A percentile compares a stretch with the other conserved stretches of the same genome.
Evolutionary conservation across 2,888 invertebrate species (phyloP).

Genomic region (Cosmorhoe ocellata): DNA sequence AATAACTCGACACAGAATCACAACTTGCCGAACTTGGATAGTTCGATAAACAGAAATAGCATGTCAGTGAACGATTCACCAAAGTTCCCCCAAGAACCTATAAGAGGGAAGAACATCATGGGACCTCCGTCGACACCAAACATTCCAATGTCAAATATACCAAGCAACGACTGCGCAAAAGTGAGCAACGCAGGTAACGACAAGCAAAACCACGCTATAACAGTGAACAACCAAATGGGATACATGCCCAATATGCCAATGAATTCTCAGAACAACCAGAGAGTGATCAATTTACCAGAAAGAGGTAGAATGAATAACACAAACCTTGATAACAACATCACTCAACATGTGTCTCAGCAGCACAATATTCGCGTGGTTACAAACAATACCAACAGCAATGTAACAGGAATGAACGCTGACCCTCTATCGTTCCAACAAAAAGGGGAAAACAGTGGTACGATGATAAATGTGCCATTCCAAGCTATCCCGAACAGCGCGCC

Average conservation of each 20-base stretch:
- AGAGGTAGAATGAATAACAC: constrained; percentile 65
- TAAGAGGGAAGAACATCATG: constrained; percentile 73
- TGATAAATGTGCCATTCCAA: constrained; percentile 79
- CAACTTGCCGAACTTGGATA: constrained; percentile 60
- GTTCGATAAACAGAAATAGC: constrained; percentile 60
- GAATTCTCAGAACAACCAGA: constrained; percentile 67
- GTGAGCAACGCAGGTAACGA: constrained; percentile 65
- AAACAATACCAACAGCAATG: constrained; percentile 63
- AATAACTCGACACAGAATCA: constrained; percentile 61
- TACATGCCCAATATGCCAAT: constrained; percentile 77
- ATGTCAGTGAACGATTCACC: constrained; percentile 62
- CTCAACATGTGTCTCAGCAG: constrained; percentile 71
- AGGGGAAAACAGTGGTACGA: constrained; percentile 66
- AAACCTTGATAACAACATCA: constrained; percentile 64
- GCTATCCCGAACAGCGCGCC: constrained; percentile 78
- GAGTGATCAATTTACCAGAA: constrained; percentile 75
- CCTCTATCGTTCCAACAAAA: constrained; percentile 72
- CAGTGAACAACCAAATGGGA: constrained; percentile 72
- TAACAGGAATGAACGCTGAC: constrained; percentile 58
- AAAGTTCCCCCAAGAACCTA: constrained; percentile 65
- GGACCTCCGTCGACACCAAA: constrained; percentile 58
- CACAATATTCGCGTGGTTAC: constrained; percentile 77
- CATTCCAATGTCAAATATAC: constrained; percentile 56
- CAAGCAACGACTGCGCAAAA: constrained; percentile 71
- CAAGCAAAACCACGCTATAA: constrained; percentile 69